These are phyloP conservation scores for Peribatodes rhomboidaria DNA, from an alignment of 2,888 invertebrate genomes.

Conservation along the genomic window DNA sequence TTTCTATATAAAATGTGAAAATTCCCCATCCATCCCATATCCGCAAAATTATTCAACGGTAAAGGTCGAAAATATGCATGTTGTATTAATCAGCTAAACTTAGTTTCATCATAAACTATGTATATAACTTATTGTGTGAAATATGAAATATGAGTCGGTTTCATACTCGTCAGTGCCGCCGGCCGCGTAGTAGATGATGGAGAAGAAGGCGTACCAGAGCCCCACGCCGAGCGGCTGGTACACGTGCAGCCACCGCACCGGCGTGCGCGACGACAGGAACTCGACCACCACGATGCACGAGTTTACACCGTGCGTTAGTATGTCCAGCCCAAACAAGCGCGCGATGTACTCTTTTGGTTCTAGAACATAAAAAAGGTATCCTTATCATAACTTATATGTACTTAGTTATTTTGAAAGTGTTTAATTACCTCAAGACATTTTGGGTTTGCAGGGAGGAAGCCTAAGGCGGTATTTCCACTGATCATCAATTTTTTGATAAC, in stretches of 20 bases:
- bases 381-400: too few species aligned
- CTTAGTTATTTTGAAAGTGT: too few species aligned
- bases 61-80: too few species aligned
- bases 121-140: background rate
- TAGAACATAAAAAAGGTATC: conserved; percentile 33
- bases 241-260: conserved; percentile 78
- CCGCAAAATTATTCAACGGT: too few species aligned
- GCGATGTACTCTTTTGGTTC: conserved; percentile 40
- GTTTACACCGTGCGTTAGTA: conserved; percentile 87
- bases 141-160: background rate
- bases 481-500: too few species aligned
- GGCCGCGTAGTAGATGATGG: conserved; percentile 89
- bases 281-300: conserved; percentile 90
- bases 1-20: too few species aligned
- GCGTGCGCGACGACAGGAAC: conserved; percentile 89
- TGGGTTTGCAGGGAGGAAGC: too few species aligned
- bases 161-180: conserved; percentile 91
- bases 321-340: conserved; percentile 68
- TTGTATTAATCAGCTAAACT: too few species aligned
- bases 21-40: too few species aligned
- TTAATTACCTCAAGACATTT: too few species aligned
- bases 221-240: conserved; percentile 90
- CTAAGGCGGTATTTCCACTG: too few species aligned
- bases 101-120: too few species aligned
- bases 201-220: conserved; percentile 89